Base-by-base conservation (phyloP, 2,113 vertebrate genomes). In the Pollachius pollachius region DNA sequence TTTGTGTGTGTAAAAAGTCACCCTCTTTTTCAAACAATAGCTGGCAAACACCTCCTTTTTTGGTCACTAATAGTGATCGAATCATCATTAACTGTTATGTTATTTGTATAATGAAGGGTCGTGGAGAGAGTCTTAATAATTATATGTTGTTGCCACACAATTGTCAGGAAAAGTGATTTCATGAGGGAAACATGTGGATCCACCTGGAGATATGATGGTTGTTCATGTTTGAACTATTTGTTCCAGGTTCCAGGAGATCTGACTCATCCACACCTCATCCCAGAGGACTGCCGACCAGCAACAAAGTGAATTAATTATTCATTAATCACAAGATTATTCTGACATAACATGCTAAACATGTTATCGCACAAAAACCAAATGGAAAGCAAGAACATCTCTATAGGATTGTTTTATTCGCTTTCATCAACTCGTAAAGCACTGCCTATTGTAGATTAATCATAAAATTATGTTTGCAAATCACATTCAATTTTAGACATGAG, bases 191-290 rank as follows among this genome's bases (percentile, higher is more conserved):
- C 2, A 48, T 48, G 41, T 34, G 30, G 30, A 34, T 34, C 30
- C 30, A 34, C 1, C 6, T 34, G 5, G 41, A 48, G 41, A 48
- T 48, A 48, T 48, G 41, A 48, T 48, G 41, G 11, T 48, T 48
- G 41, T 48, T 48, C 18, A 61, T 19, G 59, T 61, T 23, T 61
- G 59, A 7, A 12, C 18, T 61, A 69, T 80, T 82, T 74, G 13
- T 83, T 87, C 21, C 80, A 94, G 93, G 78, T 90, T 87, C 71
- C 92, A 87, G 83, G 89, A 92, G 84, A 84, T 91, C 78, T 93
- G 84, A 93, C 61, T 30, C 5, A 3, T 1, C 57, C 4, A 68
- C 23, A 60, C 30, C 48, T 41, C 69, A 65, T 18, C 63, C 63
- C 62, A 82, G 71, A 52, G 59, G 67, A 62, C 54, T 17, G 54